phyloP scores from a whole-genome alignment of 64 coral and sea anemone species.

The Pachyseris speciosa region DNA sequence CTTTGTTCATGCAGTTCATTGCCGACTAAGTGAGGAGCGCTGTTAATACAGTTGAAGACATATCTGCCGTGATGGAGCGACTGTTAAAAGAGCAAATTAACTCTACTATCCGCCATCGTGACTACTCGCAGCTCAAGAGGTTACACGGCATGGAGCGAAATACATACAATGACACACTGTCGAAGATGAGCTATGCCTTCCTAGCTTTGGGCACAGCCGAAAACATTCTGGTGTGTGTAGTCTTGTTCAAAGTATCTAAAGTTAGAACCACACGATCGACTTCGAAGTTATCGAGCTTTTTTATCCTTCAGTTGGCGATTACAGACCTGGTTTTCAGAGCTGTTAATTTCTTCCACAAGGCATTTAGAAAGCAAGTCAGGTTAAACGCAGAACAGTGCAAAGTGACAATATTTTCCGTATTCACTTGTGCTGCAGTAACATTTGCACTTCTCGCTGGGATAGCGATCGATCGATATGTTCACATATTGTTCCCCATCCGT shows the following conservation, averaged over 20 bases:
- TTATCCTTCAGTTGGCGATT: constrained; percentile 12
- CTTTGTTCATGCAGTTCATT: too few species aligned
- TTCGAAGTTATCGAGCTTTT: constrained; percentile 10
- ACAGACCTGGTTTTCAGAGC: constrained; percentile 46
- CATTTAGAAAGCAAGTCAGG: neutral
- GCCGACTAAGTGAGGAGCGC: too few species aligned
- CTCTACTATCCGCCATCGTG: neutral
- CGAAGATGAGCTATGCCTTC: neutral
- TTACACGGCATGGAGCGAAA: neutral
- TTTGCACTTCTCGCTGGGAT: constrained; percentile 43
- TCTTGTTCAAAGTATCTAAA: neutral
- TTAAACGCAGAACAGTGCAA: neutral
- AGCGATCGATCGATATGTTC: constrained; percentile 54
- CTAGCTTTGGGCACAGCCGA: neutral
- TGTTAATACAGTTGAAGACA: neutral
- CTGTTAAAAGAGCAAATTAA: neutral
- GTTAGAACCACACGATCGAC: neutral
- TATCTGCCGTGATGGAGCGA: neutral
- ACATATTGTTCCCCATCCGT: constrained; percentile 42
- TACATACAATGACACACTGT: neutral
- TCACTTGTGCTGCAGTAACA: constrained; percentile 30
- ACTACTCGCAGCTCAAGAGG: too few species aligned
- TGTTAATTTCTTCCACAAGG: neutral
- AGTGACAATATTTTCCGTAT: neutral
- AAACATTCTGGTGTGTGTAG: constrained; percentile 39